Evolutionary conservation across 2,888 invertebrate species (phyloP).

Genomic region (Andrena haemorrhoa): DNA sequence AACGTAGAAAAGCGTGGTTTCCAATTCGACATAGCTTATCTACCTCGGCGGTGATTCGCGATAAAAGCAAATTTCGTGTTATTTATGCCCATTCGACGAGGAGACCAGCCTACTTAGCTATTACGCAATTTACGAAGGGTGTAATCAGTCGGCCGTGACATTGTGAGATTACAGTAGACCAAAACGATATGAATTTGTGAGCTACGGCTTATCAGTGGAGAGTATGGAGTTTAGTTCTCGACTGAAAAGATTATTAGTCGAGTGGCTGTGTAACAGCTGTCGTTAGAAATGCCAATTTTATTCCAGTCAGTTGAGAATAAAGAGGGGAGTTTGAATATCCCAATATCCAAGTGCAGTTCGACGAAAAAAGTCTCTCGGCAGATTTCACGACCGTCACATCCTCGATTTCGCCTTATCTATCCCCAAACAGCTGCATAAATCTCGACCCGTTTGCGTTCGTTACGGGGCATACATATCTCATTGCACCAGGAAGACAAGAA

Average conservation of each 20-base stretch:
- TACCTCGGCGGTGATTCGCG: not conserved
- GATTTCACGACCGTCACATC: not conserved
- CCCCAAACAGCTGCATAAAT: slow-evolving; percentile 11
- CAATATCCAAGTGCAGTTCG: too few species aligned
- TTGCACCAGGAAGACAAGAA: not conserved
- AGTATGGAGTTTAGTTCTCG: not conserved
- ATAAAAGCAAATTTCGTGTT: slow-evolving; percentile 10
- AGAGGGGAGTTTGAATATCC: not conserved
- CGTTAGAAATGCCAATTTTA: not conserved
- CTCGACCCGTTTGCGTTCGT: not conserved
- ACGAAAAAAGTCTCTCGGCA: not conserved
- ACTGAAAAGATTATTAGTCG: not conserved
- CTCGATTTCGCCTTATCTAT: slow-evolving; percentile 2
- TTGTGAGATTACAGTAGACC: slow-evolving; percentile 2
- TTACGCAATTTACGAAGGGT: slow-evolving; percentile 46
- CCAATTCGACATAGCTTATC: not conserved
- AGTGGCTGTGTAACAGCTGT: not conserved
- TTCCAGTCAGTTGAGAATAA: not conserved
- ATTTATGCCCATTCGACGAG: slow-evolving; percentile 21
- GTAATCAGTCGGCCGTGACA: slow-evolving; percentile 21
- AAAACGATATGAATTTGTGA: slow-evolving; percentile 20
- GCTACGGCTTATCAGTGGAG: slow-evolving; percentile 13
- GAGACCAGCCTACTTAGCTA: slow-evolving; percentile 17
- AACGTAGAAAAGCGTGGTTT: slow-evolving; percentile 14
- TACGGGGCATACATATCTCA: not conserved